Evolutionary conservation across 2,888 invertebrate genomes (phyloP), one percentile per base, ranked within the genome.

Genomic region (Cremastinae sp.): DNA sequence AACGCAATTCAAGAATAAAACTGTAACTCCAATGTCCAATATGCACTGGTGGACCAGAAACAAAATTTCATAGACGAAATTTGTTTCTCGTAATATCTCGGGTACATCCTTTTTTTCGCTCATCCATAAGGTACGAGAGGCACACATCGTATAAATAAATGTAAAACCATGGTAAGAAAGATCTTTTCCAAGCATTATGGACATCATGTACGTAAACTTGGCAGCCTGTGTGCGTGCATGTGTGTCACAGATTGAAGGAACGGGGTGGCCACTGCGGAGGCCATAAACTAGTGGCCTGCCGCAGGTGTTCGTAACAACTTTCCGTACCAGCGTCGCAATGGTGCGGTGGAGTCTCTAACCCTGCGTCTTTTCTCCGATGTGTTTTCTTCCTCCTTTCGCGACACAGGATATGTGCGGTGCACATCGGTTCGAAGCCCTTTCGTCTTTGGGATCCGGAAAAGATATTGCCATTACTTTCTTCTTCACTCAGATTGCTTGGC

Each of bases 201-300:
- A 69, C 35, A 47, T 43, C 49, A 28, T 70, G 53, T 7, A 18
- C 14, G 18, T 7, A 18, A 2, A 7, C 16, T 7, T 10, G 5
- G n/a, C 0, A 28, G 5, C 22, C 4, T 59, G 41, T 35, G 10
- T 47, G 62, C 39, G 47, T 47, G 41, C 49, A 59, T 37, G 56
- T 58, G 59, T 28, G 16, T 55, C 18, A 18, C 43, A 56, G 55
- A 22, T 56, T 43, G 65, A 49, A 39, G 65, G 69, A 59, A 70
- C 41, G 65, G 56, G 61, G 22, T 61, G 45, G 68, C 77, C 73
- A 77, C 77, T 77, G 77, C 77, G 73, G 77, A 77, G 74, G 79
- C 80, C 80, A 79, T 83, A 82, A 84, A 84, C 81, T 83, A 83
- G 82, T 84, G 82, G 83, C 78, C 75, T 79, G 78, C 79, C 83